A percentile compares a stretch with the other conserved stretches of the same genome.
Conservation (phyloP, 2,888 invertebrate genomes). For the Dicyrtoma fusca region DNA sequence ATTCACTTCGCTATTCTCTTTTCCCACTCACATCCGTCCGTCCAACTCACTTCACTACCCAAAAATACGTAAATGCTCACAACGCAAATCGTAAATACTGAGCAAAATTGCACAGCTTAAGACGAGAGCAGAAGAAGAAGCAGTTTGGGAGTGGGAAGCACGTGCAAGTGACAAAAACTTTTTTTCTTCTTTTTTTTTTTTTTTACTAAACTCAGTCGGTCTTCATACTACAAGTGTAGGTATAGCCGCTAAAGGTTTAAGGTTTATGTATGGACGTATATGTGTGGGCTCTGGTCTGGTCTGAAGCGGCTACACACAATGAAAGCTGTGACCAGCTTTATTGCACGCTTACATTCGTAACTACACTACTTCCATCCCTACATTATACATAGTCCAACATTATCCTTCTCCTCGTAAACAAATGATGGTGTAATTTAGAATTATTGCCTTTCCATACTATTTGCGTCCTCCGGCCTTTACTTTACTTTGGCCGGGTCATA, state of each 20-base stretch:
- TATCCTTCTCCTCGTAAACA: conserved; percentile 20
- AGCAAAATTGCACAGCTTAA: conserved; percentile 14
- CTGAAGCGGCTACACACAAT: not conserved
- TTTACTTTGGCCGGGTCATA: no score
- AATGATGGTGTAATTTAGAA: conserved; percentile 36
- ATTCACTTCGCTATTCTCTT: not conserved
- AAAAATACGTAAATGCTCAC: conserved; percentile 21
- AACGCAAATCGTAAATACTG: conserved; percentile 23
- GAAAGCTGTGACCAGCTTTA: no score
- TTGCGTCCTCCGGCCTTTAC: not conserved
- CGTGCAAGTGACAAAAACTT: conserved; percentile 37
- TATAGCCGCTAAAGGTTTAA: no score
- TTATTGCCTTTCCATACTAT: conserved; percentile 28
- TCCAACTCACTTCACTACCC: not conserved
- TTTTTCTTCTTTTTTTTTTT: not conserved
- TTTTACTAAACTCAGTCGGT: not conserved
- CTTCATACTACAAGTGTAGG: no score
- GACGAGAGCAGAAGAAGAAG: conserved; percentile 21
- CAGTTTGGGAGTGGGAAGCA: conserved; percentile 33
- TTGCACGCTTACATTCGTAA: not conserved
- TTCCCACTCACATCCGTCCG: not conserved
- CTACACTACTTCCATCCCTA: not conserved
- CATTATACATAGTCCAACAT: not conserved
- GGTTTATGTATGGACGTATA: not conserved
- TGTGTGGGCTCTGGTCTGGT: no score